Percentiles rank a stretch among this genome's conserved stretches.
phyloP scores from a whole-genome alignment of 1,140 invertebrate species.

The Sarcophaga bullata region DNA sequence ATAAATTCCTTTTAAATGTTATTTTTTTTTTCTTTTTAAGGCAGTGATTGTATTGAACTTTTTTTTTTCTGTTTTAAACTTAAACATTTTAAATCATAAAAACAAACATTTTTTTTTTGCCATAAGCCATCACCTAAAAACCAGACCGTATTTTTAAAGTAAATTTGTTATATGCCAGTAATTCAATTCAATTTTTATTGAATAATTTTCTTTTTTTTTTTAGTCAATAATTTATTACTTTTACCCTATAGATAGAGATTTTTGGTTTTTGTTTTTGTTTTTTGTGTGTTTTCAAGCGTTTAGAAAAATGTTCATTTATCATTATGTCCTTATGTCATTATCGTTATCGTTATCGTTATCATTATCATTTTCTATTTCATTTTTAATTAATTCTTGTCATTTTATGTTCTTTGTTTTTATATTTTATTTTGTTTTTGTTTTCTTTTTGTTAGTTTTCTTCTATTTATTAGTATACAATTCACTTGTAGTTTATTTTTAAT shows the following conservation, averaged over 20 bases:
- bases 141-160: slow-evolving; percentile 33
- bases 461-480: slow-evolving; percentile 22
- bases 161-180: neutral
- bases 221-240: neutral
- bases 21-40: slow-evolving; percentile 37
- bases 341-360: neutral
- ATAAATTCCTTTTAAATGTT: neutral
- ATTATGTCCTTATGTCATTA: neutral
- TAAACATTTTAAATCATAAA: neutral
- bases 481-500: neutral
- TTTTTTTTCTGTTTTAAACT: neutral
- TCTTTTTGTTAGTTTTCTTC: slow-evolving; percentile 3
- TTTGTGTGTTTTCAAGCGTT: slow-evolving; percentile 37
- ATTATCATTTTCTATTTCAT: neutral
- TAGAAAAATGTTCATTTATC: slow-evolving; percentile 37
- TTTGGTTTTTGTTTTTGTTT: slow-evolving; percentile 15
- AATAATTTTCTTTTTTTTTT: slow-evolving; percentile 10
- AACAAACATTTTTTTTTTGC: neutral
- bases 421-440: slow-evolving; percentile 23
- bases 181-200: neutral
- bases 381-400: neutral
- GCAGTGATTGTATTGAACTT: slow-evolving; percentile 47
- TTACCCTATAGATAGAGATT: neutral
- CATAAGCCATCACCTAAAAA: neutral
- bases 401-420: slow-evolving; percentile 4